Percentiles rank a stretch among this genome's conserved stretches.
Evolutionary conservation across 2,888 invertebrate genomes (phyloP).

Genomic region (Bellardia pandia): DNA sequence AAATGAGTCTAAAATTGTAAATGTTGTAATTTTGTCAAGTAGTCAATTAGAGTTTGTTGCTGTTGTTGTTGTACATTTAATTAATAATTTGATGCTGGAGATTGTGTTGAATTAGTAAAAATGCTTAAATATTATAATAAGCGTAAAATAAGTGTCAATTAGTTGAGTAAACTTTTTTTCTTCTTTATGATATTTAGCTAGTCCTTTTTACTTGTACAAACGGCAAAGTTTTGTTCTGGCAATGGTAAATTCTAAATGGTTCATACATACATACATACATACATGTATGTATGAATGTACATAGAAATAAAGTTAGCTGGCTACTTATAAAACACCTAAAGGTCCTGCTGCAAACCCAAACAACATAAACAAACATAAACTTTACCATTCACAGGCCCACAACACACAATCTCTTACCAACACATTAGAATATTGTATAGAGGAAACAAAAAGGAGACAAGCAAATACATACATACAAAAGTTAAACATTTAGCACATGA

Average conservation of each 20-base stretch:
- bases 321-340: slow-evolving; percentile 46
- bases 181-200: background rate
- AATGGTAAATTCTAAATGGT: too few relatives aligned
- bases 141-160: slow-evolving; percentile 72
- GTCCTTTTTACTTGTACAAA: background rate
- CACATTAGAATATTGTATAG: background rate
- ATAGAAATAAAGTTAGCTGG: background rate
- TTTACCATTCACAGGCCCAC: background rate
- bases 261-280: background rate
- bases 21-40: background rate
- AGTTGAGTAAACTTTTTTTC: slow-evolving; percentile 59
- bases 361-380: slow-evolving; percentile 36
- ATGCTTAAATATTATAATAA: slow-evolving; percentile 62
- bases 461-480: background rate
- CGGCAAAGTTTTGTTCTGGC: background rate
- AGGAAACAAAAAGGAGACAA: background rate
- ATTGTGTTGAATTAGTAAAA: slow-evolving; percentile 30
- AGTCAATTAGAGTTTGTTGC: background rate
- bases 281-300: too few relatives aligned
- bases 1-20: slow-evolving; percentile 18
- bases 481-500: slow-evolving; percentile 28
- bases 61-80: background rate
- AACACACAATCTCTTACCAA: background rate
- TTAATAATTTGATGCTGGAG: slow-evolving; percentile 24
- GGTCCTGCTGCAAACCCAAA: slow-evolving; percentile 28